Percentiles rank a stretch among this genome's conserved stretches.
phyloP scores from a whole-genome alignment of 2,797 vertebrate species.

The Percopsis omiscomaycus region DNA sequence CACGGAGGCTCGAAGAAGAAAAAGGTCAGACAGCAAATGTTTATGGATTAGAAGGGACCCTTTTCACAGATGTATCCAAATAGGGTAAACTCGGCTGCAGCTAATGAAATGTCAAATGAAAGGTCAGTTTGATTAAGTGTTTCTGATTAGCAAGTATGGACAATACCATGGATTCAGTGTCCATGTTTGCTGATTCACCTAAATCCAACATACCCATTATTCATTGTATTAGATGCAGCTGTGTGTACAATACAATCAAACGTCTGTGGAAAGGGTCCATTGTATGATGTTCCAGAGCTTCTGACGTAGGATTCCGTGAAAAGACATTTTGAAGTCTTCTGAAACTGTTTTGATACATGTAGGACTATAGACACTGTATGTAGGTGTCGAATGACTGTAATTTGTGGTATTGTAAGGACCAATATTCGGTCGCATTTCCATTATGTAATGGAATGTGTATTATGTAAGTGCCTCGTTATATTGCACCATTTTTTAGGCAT shows the following conservation, averaged over 20 bases:
- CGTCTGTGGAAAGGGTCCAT: too few relatives aligned
- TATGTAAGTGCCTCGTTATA: not conserved
- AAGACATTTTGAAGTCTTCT: not conserved
- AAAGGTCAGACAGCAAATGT: slow-evolving; percentile 72
- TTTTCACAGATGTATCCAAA: too few relatives aligned
- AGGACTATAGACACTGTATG: not conserved
- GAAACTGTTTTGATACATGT: not conserved
- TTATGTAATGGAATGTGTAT: too few relatives aligned
- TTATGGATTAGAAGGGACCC: not conserved
- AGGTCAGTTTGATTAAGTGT: too few relatives aligned
- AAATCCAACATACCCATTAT: too few relatives aligned
- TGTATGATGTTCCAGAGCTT: too few relatives aligned
- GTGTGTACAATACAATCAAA: too few relatives aligned
- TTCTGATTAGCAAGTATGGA: too few relatives aligned
- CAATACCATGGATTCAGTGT: too few relatives aligned
- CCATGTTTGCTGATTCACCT: too few relatives aligned
- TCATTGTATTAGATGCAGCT: too few relatives aligned
- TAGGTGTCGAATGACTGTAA: not conserved
- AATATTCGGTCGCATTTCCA: not conserved
- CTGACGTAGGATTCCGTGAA: not conserved
- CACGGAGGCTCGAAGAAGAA: slow-evolving; percentile 98
- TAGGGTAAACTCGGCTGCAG: not conserved
- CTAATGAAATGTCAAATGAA: too few relatives aligned
- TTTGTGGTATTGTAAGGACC: not conserved
- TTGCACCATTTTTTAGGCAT: not conserved